Conservation (phyloP, 2,888 invertebrate species). For the Spicauda simplicius region DNA sequence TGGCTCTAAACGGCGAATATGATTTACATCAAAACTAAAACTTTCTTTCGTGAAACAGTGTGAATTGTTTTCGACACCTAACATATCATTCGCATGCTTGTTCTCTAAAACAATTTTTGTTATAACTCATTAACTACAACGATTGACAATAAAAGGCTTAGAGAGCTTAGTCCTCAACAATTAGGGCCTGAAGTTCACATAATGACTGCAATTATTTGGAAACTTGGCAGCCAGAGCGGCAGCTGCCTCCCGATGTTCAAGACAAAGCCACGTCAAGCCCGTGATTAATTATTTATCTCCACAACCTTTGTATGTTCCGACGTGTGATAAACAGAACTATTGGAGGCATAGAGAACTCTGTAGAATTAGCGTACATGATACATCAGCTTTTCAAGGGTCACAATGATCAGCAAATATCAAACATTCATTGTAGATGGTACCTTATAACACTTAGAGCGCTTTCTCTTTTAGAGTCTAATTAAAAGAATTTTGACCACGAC, state of each 20-base stretch:
- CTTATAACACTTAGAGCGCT: no score
- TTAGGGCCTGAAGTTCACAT: constrained; percentile 15
- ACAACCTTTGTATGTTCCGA: constrained; percentile 13
- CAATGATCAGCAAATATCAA: no score
- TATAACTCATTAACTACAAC: not conserved
- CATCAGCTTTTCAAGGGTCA: no score
- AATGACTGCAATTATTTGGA: constrained; percentile 28
- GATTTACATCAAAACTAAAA: no score
- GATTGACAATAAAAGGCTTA: constrained; percentile 19
- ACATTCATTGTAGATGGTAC: no score
- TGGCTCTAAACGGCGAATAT: no score
- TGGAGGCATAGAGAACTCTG: not conserved
- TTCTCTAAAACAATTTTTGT: not conserved
- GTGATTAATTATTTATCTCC: constrained; percentile 29
- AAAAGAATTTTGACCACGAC: no score
- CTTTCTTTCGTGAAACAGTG: no score
- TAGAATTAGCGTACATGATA: no score
- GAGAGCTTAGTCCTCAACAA: constrained; percentile 14
- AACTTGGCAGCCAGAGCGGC: constrained; percentile 22
- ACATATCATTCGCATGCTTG: no score
- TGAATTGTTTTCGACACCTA: no score
- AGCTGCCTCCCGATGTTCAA: constrained; percentile 16
- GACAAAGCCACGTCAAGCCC: constrained; percentile 20
- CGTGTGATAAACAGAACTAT: constrained; percentile 5
- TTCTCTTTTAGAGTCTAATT: no score